Evolutionary conservation across 2,113 vertebrate species (phyloP), one percentile per base, ranked within the genome.

Genomic region (Centropus bengalensis): DNA sequence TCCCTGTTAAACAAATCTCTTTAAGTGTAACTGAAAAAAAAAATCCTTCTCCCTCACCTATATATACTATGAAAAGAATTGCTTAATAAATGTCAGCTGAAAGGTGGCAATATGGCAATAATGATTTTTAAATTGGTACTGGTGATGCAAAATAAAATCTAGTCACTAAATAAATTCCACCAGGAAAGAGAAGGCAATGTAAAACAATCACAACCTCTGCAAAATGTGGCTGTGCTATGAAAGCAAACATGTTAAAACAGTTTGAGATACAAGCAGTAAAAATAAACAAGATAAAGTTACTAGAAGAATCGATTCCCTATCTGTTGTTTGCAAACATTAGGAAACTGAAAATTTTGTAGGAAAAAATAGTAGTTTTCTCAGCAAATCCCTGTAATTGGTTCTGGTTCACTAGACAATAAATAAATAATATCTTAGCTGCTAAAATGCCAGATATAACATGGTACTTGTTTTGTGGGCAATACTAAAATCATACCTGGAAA

Each of bases 1-100:
- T 90, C 71, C 75, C 63, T 60, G 55, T 85, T 94, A 93, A 91
- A 95, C 67, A 95, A 94, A 95, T 94, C 94, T 92, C 75, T 79
- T 95, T 90, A 95, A 93, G 84, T 6, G 13, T 85, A 96, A 84
- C 86, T 64, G 58, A 60, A 84, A 86, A 88, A 91, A 82, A 74
- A 45, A 60, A 24, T 60, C 62, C 71, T 88, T 80, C 62, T 66
- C 66, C 91, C 88, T 95, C 40, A 96, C 71, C 82, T 94, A 83
- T 86, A 62, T 36, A 76, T 70, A 45, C 28, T 89, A 33, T 60
- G 84, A 68, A 86, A 89, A 86, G 84, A 68, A 93, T 86, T 89
- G 89, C 60, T 82, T 85, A 96, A 93, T 28, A 89, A 92, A 93
- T 88, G 79, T 87, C 92, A 95, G 52, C 80, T 95, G 89, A 77